Base-by-base conservation (phyloP, 1,140 invertebrate genomes). In the Bombus superbus region DNA sequence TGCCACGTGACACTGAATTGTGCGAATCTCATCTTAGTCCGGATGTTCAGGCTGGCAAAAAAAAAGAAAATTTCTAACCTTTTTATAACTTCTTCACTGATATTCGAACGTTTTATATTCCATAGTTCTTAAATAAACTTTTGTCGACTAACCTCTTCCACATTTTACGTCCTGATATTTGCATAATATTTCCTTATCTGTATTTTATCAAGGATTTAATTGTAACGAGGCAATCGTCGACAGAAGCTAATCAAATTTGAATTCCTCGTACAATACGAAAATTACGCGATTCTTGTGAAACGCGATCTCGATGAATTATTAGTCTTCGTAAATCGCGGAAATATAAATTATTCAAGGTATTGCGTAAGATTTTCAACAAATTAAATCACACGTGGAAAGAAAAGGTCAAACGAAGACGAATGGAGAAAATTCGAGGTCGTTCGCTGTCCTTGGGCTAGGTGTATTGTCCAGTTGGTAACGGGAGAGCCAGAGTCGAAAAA, bases 401-500 rank as follows among this genome's bases (percentile, higher is more conserved):
- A 32, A 22, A 74, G 18, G 11, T n/a, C 2, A 25, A 35, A 11
- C 1, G 22, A n/a, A 35, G 25, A 42, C 6, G 11, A 68, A 28
- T 47, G 18, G 10, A 13, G 74, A 59, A 59, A 35, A 76, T 35
- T 57, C 53, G 53, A 64, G 28, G 57, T 47, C 42, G 32, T 35
- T 18, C 35, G 11, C 22, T 18, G 47, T n/a, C 79, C 79, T 78
- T 72, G 13, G 4, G 28, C 76, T 72, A 74, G 59, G 71, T 38
- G 77, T 57, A 81, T 68, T 18, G 42, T 83, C 64, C 81, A 38
- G 22, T 74, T 53, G 73, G 64, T 38, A 83, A 76, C 47, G 47
- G 3, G 25, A 38, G 64, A 42, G 53, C 25, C 25, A 10, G 10
- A 11, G 35, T 53, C 32, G 81, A 88, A 83, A 86, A 88, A 84